Base-by-base conservation (phyloP, 2,113 vertebrate species). In the Uropsilus gracilis region DNA sequence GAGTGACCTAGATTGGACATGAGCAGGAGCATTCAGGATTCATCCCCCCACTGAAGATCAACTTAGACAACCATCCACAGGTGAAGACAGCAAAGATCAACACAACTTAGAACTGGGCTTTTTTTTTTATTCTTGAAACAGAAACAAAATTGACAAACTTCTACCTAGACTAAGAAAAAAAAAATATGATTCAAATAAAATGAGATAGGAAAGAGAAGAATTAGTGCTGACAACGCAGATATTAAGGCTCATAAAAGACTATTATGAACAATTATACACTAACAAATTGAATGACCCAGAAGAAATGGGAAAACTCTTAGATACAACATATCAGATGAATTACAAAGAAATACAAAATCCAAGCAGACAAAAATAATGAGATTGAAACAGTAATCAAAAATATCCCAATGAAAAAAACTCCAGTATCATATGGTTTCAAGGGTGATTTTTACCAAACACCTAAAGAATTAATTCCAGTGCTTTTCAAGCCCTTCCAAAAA, bases 201-300 rank as follows among this genome's bases (percentile, higher is more conserved):
- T 55, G 1, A 55, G 53, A 55, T 18, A 57, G 0, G 24, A 32
- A 8, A 34, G 37, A 44, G 78, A 24, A 46, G 32, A 32, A 0
- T 7, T 3, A 22, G 37, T 5, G 28, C 6, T 22, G 28, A 64
- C 2, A 6, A 30, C 46, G 9, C 0, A 30, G 32, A 68, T 13
- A 57, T 0, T 0, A 30, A 34, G 24, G 20, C 8, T 0, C 4
- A 1, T 42, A 26, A 24, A 24, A 46, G 46, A 11, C 7, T 4
- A 34, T 22, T 14, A 13, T 4, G 1, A 55, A 55, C 53, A 55
- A 55, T 55, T 55, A 55, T 55, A 55, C 53, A 55, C 53, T 55
- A 55, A 55, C 53, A 55, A 55, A 55, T 20, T 22, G 20, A 20
- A 55, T 55, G 53, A 55, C 53, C 53, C 53, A 55, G 22, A n/a